Base-by-base conservation (phyloP, 2,888 invertebrate genomes). In the Conus canariensis region DNA sequence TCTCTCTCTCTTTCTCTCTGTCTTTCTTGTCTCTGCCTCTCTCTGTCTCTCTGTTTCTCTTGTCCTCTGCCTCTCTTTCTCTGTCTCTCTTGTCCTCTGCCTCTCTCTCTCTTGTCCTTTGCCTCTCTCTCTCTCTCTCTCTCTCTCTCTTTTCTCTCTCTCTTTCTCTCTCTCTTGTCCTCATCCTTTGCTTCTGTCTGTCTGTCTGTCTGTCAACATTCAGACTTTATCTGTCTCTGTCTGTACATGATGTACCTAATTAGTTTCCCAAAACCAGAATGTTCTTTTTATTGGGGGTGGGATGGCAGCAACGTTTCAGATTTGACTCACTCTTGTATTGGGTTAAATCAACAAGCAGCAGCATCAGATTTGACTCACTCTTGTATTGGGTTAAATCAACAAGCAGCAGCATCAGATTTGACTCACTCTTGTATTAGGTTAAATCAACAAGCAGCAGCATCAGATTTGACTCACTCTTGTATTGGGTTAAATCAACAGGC, bases 41-140 rank as follows among this genome's bases (percentile, higher is more conserved):
- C n/a, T 74, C 74, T 70, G 2, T 70, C 70, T 70, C 22, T 70
- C 70, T 70, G n/a, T 70, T 1, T 70, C 70, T 70, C 19, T 70
- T 19, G 12, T 8, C 19, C 70, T 70, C 22, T 10, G 16, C 19
- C 22, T 70, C 70, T 70, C 22, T 70, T n/a, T 70, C 22, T 70
- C 70, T 70, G 1, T 22, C n/a, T 70, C 70, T 70, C 70, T 70
- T 19, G 12, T 19, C 19, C 70, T 25, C 74, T 74, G 7, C n/a
- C n/a, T 74, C 74, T 74, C 74, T n/a, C 60, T 59, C 83, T 45
- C 22, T 56, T 67, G n/a, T n/a, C 25, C 1, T n/a, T 9, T n/a
- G 0, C 10, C 67, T 83, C 30, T 85, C 85, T 64, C 58, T 89
- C 67, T 67, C 60, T 89, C 89, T 67, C n/a, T 80, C 58, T 80